phyloP scores from a whole-genome alignment of 92 coral and sea anemone genomes.

The Bergia sp. region DNA sequence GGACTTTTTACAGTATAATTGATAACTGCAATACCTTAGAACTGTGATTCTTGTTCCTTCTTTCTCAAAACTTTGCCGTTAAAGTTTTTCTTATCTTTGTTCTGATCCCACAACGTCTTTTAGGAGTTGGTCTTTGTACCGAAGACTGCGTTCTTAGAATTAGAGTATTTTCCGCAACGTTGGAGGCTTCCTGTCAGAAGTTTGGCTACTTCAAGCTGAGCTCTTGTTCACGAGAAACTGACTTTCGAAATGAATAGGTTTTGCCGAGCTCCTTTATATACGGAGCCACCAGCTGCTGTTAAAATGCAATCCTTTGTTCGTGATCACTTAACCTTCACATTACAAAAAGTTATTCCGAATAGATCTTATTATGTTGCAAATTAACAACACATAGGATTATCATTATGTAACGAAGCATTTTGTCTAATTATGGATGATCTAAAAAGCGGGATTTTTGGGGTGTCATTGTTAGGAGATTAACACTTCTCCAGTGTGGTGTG shows the following conservation, averaged over 20 bases:
- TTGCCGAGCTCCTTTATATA: background rate
- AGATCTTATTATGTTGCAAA: background rate
- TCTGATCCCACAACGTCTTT: background rate
- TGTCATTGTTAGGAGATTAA: background rate
- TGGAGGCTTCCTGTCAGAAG: background rate
- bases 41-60: background rate
- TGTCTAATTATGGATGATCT: background rate
- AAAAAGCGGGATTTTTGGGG: background rate
- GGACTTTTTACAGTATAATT: no score
- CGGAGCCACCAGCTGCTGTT: background rate
- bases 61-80: background rate
- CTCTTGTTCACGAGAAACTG: background rate
- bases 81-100: no score
- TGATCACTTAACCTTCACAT: slow-evolving; percentile 2
- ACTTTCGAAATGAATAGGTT: background rate
- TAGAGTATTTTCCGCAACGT: background rate
- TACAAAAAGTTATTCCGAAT: background rate
- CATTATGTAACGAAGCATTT: background rate
- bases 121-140: background rate
- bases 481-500: background rate
- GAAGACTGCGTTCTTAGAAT: background rate
- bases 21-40: background rate
- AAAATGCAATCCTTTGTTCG: slow-evolving; percentile 16
- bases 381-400: background rate
- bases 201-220: background rate